Evolutionary conservation across 2,797 vertebrate species (phyloP).

Genomic region (Enteromius radiatus): DNA sequence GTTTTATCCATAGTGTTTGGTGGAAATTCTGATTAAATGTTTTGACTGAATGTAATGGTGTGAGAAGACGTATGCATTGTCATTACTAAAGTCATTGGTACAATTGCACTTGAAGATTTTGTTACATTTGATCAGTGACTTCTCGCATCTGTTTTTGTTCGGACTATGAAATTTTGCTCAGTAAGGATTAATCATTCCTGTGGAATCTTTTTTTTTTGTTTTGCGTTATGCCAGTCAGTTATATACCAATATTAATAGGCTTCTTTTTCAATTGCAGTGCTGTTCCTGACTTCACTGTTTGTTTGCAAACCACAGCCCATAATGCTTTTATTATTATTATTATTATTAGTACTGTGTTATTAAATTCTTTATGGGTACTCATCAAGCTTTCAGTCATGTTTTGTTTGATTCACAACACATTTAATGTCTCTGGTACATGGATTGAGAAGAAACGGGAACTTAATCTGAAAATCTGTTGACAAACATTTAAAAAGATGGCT

Average conservation of each 20-base stretch:
- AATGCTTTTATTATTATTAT: background rate
- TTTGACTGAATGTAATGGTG: slow-evolving; percentile 8
- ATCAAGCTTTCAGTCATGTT: slow-evolving; percentile 38
- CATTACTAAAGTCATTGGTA: slow-evolving; percentile 17
- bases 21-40: background rate
- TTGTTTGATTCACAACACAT: slow-evolving; percentile 43
- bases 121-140: background rate
- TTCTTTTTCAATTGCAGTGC: slow-evolving; percentile 12
- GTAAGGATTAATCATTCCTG: slow-evolving; percentile 42
- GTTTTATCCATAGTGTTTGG: background rate
- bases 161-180: background rate
- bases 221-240: slow-evolving; percentile 11
- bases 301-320: slow-evolving; percentile 37
- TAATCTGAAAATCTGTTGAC: slow-evolving; percentile 19
- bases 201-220: slow-evolving; percentile 41
- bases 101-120: slow-evolving; percentile 61
- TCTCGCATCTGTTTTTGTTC: slow-evolving; percentile 10
- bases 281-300: slow-evolving; percentile 31
- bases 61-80: background rate
- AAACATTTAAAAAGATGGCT: slow-evolving; percentile 34
- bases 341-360: slow-evolving; percentile 21
- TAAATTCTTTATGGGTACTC: slow-evolving; percentile 43
- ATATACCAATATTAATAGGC: slow-evolving; percentile 42
- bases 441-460: slow-evolving; percentile 22
- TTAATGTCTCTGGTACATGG: slow-evolving; percentile 35